Percentiles rank a stretch among this genome's conserved stretches.
Conservation (phyloP, 1,140 invertebrate species). For the Ditylenchus dipsaci region DNA sequence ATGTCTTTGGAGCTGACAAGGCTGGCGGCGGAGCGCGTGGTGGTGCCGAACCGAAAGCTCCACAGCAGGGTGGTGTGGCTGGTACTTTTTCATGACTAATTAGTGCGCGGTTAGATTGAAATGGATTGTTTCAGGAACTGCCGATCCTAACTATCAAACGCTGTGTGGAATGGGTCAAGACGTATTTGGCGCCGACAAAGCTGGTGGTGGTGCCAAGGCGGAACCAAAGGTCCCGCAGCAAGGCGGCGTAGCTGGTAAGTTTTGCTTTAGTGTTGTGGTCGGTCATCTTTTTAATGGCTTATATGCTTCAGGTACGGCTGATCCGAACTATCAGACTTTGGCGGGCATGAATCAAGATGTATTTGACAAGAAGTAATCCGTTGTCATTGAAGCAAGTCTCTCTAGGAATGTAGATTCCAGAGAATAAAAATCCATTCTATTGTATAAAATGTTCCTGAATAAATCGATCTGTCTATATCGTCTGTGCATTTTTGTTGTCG, state of each 20-base stretch:
- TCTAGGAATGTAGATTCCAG: no score
- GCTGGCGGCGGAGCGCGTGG: slow-evolving; percentile 4
- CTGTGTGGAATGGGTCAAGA: slow-evolving; percentile 7
- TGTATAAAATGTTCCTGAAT: no score
- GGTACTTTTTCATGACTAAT: background rate
- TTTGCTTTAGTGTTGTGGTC: background rate
- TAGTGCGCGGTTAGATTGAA: background rate
- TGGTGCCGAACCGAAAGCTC: background rate
- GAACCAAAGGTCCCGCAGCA: background rate
- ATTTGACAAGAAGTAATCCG: background rate
- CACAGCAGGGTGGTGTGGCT: background rate
- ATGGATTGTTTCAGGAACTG: slow-evolving; percentile 1
- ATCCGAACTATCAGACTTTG: slow-evolving; percentile 24
- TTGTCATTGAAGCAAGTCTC: no score
- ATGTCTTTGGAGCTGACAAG: slow-evolving; percentile 18
- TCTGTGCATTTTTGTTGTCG: no score
- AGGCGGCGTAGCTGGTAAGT: background rate
- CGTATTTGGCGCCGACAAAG: slow-evolving; percentile 3
- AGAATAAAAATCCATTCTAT: no score
- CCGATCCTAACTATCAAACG: slow-evolving; percentile 10
- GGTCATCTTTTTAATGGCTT: background rate
- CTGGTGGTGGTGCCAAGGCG: background rate
- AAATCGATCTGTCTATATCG: no score
- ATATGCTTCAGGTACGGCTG: slow-evolving; percentile 12
- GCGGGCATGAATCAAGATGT: slow-evolving; percentile 20